Evolutionary conservation across 1,140 invertebrate genomes (phyloP).

Genomic region (Apocrypta bakeri): DNA sequence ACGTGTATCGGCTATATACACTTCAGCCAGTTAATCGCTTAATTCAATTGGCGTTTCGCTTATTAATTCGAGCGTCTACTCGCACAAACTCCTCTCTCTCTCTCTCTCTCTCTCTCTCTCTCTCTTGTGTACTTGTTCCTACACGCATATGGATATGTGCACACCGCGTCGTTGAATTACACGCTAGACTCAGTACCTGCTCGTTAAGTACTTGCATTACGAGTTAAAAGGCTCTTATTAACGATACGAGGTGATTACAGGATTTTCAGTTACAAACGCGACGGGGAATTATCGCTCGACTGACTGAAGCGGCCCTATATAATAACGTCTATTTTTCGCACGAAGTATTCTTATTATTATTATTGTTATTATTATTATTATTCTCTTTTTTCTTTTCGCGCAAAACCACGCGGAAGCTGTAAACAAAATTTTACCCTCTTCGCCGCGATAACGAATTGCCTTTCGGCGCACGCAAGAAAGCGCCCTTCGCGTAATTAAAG

Average conservation of each 20-base stretch:
- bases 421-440: not conserved
- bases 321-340: too few species aligned
- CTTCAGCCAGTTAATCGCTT: conserved; percentile 21
- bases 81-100: not conserved
- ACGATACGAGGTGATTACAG: conserved; percentile 33
- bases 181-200: conserved; percentile 24
- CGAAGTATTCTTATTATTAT: too few species aligned
- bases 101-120: too few species aligned
- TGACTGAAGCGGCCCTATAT: not conserved
- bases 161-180: conserved; percentile 27
- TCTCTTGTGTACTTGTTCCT: conserved; percentile 8
- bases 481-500: not conserved
- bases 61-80: conserved; percentile 20
- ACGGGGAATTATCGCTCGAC: not conserved
- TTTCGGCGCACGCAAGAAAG: not conserved
- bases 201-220: conserved; percentile 43
- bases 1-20: not conserved
- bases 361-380: too few species aligned
- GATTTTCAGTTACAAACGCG: not conserved
- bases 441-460: not conserved
- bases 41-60: conserved; percentile 30
- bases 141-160: not conserved
- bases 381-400: too few species aligned
- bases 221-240: conserved; percentile 34
- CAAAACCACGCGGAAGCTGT: not conserved